A percentile compares a stretch with the other conserved stretches of the same genome.
These are phyloP conservation scores for Phoenicopterus ruber DNA, from an alignment of 2,113 vertebrate genomes.

Conservation along the genomic window DNA sequence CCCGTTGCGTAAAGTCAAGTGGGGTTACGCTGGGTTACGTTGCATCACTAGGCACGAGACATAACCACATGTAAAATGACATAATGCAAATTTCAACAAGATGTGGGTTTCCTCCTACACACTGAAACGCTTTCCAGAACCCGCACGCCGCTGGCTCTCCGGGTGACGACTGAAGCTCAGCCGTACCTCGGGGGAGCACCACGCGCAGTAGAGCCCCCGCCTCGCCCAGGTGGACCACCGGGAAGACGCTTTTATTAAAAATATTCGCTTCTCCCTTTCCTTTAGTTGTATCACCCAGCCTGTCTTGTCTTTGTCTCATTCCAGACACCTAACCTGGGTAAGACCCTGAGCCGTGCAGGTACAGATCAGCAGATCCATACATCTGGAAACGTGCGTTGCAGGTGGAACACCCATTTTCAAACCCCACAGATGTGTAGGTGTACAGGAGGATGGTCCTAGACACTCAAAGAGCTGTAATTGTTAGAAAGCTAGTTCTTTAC, in stretches of 20 bases:
- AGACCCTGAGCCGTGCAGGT: fast-evolving
- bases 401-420: not conserved
- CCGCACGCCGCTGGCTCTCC: not conserved
- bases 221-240: not conserved
- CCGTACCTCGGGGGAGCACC: not conserved
- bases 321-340: fast-evolving
- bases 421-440: too few species aligned
- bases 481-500: not conserved
- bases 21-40: not conserved
- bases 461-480: fast-evolving
- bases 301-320: fast-evolving
- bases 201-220: not conserved
- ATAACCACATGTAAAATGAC: constrained; percentile 49
- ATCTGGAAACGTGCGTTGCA: fast-evolving
- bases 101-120: not conserved
- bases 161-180: not conserved
- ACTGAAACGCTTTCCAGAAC: not conserved
- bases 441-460: not conserved
- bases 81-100: constrained; percentile 33
- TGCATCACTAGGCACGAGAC: constrained; percentile 56
- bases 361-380: not conserved
- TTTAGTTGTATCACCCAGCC: not conserved
- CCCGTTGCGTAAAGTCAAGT: not conserved
- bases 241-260: fast-evolving
- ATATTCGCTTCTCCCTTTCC: not conserved